phyloP scores from a whole-genome alignment of 2,113 vertebrate genomes.

The Circaetus gallicus region DNA sequence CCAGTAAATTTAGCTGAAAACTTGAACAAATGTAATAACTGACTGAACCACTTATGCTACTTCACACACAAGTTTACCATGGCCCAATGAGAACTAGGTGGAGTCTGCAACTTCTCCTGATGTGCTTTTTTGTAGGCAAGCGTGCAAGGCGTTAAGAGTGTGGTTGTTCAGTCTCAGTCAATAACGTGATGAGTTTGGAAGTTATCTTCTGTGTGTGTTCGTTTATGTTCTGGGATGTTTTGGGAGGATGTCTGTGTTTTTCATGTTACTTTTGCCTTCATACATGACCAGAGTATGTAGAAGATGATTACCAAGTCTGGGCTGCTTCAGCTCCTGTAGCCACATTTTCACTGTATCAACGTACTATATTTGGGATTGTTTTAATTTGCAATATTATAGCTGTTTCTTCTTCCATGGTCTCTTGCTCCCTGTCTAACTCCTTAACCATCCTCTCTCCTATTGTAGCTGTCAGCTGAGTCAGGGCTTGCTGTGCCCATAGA shows the following conservation, averaged over 20 bases:
- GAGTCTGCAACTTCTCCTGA: neutral
- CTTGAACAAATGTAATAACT: neutral
- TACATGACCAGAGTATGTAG: neutral
- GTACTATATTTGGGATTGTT: neutral
- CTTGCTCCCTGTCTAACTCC: neutral
- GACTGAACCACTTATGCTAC: neutral
- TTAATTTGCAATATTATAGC: neutral
- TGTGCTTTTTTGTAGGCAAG: neutral
- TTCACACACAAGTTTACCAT: neutral
- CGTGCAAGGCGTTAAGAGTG: rapidly evolving
- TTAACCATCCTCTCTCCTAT: neutral
- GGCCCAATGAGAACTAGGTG: neutral
- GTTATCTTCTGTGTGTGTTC: neutral
- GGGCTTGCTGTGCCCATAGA: neutral
- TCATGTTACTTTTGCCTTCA: neutral
- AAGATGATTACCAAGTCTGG: neutral
- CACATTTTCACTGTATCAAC: neutral
- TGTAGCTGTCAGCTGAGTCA: neutral
- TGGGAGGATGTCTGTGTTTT: neutral
- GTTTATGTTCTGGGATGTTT: neutral
- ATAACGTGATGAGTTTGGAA: neutral
- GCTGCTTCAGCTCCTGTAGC: neutral
- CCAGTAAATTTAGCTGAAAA: neutral
- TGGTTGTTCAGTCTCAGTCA: neutral
- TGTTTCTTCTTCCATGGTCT: neutral